phyloP scores from a whole-genome alignment of 2,888 invertebrate genomes.

The Macrophya alboannulata region DNA sequence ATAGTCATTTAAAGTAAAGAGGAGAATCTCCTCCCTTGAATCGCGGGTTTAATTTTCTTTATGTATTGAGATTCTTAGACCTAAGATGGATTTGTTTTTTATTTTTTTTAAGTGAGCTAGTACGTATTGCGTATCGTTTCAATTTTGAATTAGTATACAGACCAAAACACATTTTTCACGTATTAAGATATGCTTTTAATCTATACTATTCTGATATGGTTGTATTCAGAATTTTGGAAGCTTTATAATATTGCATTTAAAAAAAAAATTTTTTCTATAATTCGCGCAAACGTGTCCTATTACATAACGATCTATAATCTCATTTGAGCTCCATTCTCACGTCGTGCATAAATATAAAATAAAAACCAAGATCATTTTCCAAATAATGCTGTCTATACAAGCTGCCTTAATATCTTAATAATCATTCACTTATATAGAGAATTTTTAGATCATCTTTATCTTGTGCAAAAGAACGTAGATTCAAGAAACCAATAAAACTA shows the following conservation, averaged over 20 bases:
- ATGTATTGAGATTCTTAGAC: conserved; percentile 35
- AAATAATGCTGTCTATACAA: not conserved
- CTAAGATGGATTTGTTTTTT: not conserved
- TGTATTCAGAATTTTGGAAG: conserved; percentile 45
- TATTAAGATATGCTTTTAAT: conserved; percentile 29
- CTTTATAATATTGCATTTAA: conserved; percentile 41
- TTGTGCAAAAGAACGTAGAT: not conserved
- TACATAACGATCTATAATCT: not conserved
- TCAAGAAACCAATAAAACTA: not conserved
- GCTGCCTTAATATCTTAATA: not conserved
- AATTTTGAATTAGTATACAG: not conserved
- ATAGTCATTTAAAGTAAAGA: not conserved
- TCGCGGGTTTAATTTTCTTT: not conserved
- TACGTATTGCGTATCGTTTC: not conserved
- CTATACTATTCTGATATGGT: conserved; percentile 52
- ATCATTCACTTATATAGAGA: not conserved
- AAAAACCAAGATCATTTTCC: not conserved
- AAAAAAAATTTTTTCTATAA: not conserved
- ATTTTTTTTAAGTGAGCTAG: conserved; percentile 5
- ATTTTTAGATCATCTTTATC: not conserved
- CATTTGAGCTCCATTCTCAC: conserved; percentile 29
- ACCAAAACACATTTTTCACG: conserved; percentile 42
- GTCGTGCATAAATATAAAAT: not conserved
- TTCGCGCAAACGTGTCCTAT: not conserved
- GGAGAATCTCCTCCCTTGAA: conserved; percentile 19